Evolutionary conservation across 2,888 invertebrate species (phyloP), one percentile per base, ranked within the genome.

Genomic region (Drosophila putrida): DNA sequence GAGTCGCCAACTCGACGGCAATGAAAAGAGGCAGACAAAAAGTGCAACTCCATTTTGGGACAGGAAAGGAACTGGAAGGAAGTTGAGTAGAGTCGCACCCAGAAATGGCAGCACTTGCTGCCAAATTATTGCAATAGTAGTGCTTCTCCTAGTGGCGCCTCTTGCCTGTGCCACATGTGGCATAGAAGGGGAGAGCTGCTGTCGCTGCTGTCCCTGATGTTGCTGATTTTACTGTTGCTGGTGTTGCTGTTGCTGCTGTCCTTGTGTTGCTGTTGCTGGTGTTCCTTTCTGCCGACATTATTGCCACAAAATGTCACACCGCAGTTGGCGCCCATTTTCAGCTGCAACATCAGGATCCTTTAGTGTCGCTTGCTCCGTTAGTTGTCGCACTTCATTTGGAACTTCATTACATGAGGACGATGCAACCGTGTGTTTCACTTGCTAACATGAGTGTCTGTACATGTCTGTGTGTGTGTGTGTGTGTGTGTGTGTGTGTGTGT

Each of bases 381-480:
- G 87, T 87, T 88, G 88, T 88, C 85, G 85, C 88, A 88, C 88
- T 88, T 88, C 86, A 88, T 82, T 83, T 88, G 66, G 88, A 83
- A 83, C 88, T 83, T 88, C 88, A 83, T 88, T 88, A 82, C 80
- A 82, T 43, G 69, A 65, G 65, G 50, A 70, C 66, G 73, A 28
- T 50, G 57, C 64, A 59, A 58, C 28, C 59, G 49, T 49, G 46
- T 46, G 67, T 64, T 38, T 20, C 41, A 35, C 25, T 6, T 11
- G 11, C 20, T 39, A 13, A 28, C 36, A 25, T 0, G n/a, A 1
- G 6, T 41, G 6, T 49, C 13, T 8, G 8, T 11, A 11, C n/a
- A 9, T 28, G 38, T 20, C n/a, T 41, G 43, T 44, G 51, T 53
- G 53, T 53, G 9, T 31, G 31, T 31, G 31, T 31, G 31, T 6